These are phyloP conservation scores for Bujurquina vittata DNA, from an alignment of 2,113 vertebrate genomes.

Conservation along the genomic window DNA sequence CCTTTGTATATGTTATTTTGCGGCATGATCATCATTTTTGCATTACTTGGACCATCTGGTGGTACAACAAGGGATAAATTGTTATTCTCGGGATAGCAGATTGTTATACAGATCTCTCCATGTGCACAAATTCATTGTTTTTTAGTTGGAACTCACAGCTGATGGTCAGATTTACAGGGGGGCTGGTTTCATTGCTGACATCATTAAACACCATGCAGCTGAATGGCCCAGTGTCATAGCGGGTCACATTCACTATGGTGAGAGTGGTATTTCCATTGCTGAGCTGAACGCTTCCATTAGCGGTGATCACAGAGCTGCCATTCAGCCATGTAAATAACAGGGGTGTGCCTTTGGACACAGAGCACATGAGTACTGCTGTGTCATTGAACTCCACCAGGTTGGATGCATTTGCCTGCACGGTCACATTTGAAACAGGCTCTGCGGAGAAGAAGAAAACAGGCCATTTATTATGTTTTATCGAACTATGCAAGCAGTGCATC, in stretches of 20 bases:
- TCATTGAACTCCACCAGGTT: slow-evolving; percentile 74
- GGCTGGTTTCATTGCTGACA: slow-evolving; percentile 54
- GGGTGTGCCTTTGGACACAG: slow-evolving; percentile 51
- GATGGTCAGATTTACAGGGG: slow-evolving; percentile 56
- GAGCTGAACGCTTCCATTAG: slow-evolving; percentile 18
- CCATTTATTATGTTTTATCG: neutral
- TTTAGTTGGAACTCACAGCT: slow-evolving; percentile 74
- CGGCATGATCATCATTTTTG: slow-evolving; percentile 44
- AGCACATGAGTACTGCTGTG: slow-evolving; percentile 70
- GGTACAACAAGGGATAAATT: neutral
- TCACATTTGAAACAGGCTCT: slow-evolving; percentile 71
- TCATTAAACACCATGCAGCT: slow-evolving; percentile 70
- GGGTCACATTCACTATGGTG: slow-evolving; percentile 58
- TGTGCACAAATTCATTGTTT: neutral
- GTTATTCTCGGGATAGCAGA: neutral
- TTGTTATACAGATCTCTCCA: neutral
- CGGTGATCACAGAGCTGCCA: slow-evolving; percentile 29
- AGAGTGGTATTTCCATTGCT: slow-evolving; percentile 46
- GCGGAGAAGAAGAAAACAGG: neutral
- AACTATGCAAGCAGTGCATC: neutral
- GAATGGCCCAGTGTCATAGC: slow-evolving; percentile 62
- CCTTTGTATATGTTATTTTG: slow-evolving; percentile 9
- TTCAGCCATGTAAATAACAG: slow-evolving; percentile 66
- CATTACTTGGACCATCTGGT: slow-evolving; percentile 74
- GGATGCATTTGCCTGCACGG: slow-evolving; percentile 32